phyloP scores from a whole-genome alignment of 2,888 invertebrate species.

The Acrobasis consociella region DNA sequence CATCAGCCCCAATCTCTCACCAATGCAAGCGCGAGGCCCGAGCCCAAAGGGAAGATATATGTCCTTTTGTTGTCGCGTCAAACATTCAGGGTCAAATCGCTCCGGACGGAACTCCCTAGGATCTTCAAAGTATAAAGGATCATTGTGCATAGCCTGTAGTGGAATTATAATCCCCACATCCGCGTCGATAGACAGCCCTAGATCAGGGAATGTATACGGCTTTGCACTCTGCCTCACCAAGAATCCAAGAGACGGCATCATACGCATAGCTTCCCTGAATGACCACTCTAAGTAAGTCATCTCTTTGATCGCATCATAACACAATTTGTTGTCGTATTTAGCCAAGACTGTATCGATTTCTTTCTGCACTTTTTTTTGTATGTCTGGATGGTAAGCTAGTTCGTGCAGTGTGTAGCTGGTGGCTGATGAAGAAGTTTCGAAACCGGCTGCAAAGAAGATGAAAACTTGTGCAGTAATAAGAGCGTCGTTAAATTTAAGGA shows the following conservation, averaged over 20 bases:
- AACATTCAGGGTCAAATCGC: background rate
- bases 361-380: background rate
- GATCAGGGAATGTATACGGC: background rate
- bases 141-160: background rate
- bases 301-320: background rate
- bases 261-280: background rate
- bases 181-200: background rate
- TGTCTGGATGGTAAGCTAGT: background rate
- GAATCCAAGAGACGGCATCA: background rate
- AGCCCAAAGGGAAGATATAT: background rate
- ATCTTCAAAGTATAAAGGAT: constrained; percentile 21
- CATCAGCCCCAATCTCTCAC: constrained; percentile 2
- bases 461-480: constrained; percentile 39
- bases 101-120: constrained; percentile 26
- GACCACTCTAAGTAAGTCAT: background rate
- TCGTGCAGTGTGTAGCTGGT: constrained; percentile 33
- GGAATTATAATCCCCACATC: background rate
- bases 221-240: background rate
- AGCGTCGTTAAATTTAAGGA: constrained; percentile 30
- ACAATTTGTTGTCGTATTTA: background rate
- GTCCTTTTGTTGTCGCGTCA: background rate
- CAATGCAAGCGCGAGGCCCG: background rate
- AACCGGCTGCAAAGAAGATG: constrained; percentile 54
- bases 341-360: background rate
- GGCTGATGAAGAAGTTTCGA: constrained; percentile 58